Evolutionary conservation across 2,113 vertebrate species (phyloP).

Genomic region (Lepus timidus): DNA sequence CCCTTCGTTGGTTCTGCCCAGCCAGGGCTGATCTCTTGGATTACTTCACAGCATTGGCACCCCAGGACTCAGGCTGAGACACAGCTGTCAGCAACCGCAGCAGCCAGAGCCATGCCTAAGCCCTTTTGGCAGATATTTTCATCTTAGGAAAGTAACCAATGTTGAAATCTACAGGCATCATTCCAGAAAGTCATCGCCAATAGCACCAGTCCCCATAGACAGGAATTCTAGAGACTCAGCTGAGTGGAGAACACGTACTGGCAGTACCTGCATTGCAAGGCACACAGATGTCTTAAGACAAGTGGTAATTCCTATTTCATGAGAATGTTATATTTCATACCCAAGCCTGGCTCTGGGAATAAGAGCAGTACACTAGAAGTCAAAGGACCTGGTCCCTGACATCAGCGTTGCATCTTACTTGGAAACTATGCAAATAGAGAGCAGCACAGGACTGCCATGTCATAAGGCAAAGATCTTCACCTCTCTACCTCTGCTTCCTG

Average conservation of each 20-base stretch:
- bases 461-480: background rate
- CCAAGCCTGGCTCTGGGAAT: background rate
- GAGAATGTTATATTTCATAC: background rate
- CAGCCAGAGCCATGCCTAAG: background rate
- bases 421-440: background rate
- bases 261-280: background rate
- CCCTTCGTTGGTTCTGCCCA: background rate
- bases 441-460: background rate
- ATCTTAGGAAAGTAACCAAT: background rate
- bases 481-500: background rate
- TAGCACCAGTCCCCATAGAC: accelerated
- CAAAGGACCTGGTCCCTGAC: background rate
- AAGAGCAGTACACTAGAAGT: background rate
- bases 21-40: background rate
- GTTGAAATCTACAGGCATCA: background rate
- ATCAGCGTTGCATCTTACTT: background rate
- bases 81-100: background rate
- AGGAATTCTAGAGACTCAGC: too few relatives aligned
- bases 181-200: background rate
- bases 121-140: background rate
- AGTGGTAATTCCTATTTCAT: background rate
- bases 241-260: background rate
- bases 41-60: background rate
- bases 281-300: background rate
- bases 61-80: background rate